phyloP scores from a whole-genome alignment of 2,888 invertebrate species.

The Villa cingulata region DNA sequence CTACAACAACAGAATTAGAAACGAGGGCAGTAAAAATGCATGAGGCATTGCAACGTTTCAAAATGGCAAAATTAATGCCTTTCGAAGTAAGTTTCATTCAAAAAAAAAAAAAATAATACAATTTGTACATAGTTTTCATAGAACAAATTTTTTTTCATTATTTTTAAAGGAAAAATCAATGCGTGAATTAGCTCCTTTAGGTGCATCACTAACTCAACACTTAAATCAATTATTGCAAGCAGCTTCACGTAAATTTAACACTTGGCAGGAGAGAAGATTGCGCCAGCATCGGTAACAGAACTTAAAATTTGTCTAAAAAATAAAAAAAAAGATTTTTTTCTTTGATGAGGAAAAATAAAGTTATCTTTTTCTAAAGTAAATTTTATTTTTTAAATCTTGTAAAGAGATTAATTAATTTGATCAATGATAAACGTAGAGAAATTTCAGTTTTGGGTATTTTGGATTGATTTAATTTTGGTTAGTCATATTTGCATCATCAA shows the following conservation, averaged over 20 bases:
- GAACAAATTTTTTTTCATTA: background rate
- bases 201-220: slow-evolving; percentile 69
- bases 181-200: slow-evolving; percentile 65
- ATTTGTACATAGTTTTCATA: background rate
- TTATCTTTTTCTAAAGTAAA: too few relatives aligned
- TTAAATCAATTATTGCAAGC: slow-evolving; percentile 75
- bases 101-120: too few relatives aligned
- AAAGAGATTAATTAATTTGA: too few relatives aligned
- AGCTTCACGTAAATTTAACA: slow-evolving; percentile 71
- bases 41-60: slow-evolving; percentile 75
- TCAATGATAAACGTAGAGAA: too few relatives aligned
- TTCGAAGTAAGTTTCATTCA: slow-evolving; percentile 52
- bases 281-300: slow-evolving; percentile 36
- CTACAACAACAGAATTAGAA: slow-evolving; percentile 57
- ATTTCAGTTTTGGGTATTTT: too few relatives aligned
- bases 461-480: too few relatives aligned
- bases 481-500: too few relatives aligned
- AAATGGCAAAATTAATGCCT: slow-evolving; percentile 70
- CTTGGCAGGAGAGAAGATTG: slow-evolving; percentile 68
- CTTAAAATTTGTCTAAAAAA: background rate
- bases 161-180: slow-evolving; percentile 58
- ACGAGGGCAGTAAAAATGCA: slow-evolving; percentile 77
- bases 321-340: background rate
- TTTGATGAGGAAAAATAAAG: too few relatives aligned
- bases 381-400: too few relatives aligned